phyloP scores from a whole-genome alignment of 2,113 vertebrate species.

The Lucifuga dentata region DNA sequence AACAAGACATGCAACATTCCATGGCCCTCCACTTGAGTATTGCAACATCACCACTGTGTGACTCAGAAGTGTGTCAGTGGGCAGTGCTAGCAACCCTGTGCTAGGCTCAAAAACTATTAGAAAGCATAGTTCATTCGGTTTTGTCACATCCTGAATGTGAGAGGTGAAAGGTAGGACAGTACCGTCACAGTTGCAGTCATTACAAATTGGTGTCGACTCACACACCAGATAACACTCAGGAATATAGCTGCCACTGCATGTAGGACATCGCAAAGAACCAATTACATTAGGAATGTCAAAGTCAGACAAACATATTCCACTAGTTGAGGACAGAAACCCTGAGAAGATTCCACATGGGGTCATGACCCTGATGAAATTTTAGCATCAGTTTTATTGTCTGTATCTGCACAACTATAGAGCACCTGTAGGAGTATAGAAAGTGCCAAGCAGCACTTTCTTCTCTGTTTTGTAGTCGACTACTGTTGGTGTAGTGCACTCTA shows the following conservation, averaged over 20 bases:
- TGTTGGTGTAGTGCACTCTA: too few relatives aligned
- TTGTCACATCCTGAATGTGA: conserved; percentile 8
- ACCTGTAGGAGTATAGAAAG: too few relatives aligned
- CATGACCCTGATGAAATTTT: too few relatives aligned
- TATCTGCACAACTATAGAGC: too few relatives aligned
- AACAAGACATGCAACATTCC: not conserved
- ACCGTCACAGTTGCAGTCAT: not conserved
- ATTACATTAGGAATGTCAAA: not conserved
- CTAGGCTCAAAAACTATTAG: not conserved
- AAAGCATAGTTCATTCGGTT: conserved; percentile 23
- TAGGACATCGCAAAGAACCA: not conserved
- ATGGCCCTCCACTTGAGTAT: conserved; percentile 9
- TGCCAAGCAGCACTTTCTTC: too few relatives aligned
- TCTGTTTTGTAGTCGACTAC: too few relatives aligned
- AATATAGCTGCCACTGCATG: not conserved
- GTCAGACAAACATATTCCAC: too few relatives aligned
- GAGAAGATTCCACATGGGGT: too few relatives aligned
- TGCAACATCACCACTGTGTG: not conserved
- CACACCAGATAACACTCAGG: not conserved
- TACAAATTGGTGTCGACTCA: not conserved
- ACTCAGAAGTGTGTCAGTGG: conserved; percentile 2
- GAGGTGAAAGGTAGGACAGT: not conserved
- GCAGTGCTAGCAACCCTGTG: conserved; percentile 8
- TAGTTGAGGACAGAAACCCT: too few relatives aligned
- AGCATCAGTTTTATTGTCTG: too few relatives aligned